Percentiles rank a stretch among this genome's conserved stretches.
phyloP scores from a whole-genome alignment of 1,140 invertebrate species.

The Alviniconcha marisindica region DNA sequence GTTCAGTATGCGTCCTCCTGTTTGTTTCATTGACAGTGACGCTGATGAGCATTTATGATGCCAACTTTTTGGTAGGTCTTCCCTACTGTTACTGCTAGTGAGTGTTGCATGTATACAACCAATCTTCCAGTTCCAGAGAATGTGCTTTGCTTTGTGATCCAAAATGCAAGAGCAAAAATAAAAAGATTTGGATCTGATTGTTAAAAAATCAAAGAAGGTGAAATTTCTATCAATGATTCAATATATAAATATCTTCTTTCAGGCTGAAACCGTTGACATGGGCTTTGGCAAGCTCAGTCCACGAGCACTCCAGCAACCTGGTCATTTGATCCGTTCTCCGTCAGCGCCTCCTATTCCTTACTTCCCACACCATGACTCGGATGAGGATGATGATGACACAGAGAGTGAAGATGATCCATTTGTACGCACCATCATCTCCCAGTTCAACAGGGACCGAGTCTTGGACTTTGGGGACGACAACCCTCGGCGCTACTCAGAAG shows the following conservation, averaged over 20 bases:
- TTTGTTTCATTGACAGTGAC: too few relatives aligned
- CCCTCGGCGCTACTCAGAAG: constrained; percentile 53
- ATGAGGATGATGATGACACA: constrained; percentile 51
- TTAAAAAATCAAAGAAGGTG: constrained; percentile 1
- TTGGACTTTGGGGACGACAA: constrained; percentile 45
- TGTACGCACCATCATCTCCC: constrained; percentile 47
- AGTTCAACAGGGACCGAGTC: constrained; percentile 51
- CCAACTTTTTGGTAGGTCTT: too few relatives aligned
- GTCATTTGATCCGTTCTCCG: constrained; percentile 56
- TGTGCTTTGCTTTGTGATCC: too few relatives aligned
- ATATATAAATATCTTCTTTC: constrained; percentile 44
- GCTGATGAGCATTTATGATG: too few relatives aligned
- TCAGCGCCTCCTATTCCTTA: constrained; percentile 68
- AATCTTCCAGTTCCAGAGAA: too few relatives aligned
- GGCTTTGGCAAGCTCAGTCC: constrained; percentile 65
- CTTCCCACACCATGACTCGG: constrained; percentile 54
- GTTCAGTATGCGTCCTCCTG: too few relatives aligned
- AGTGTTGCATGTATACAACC: too few relatives aligned
- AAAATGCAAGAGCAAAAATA: too few relatives aligned
- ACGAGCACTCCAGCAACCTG: constrained; percentile 53
- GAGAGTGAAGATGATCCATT: constrained; percentile 58
- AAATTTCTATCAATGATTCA: constrained; percentile 35
- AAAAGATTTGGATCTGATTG: too few relatives aligned
- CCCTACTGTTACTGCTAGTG: too few relatives aligned
- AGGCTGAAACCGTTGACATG: constrained; percentile 55